These are phyloP conservation scores for Saccostrea echinata DNA, from an alignment of 1,140 invertebrate species.

Conservation along the genomic window DNA sequence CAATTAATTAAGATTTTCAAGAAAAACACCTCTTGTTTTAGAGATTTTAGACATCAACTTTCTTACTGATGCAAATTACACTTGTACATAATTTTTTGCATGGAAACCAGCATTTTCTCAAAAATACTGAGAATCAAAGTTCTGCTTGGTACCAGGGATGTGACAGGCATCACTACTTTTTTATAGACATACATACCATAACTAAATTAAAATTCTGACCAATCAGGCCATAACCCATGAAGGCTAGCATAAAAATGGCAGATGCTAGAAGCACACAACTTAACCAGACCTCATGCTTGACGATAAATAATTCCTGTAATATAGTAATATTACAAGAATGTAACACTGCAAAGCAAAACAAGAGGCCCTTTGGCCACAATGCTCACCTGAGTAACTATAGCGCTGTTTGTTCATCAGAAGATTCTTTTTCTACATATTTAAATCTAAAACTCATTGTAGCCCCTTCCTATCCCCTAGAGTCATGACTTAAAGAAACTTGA, in stretches of 20 bases:
- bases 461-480: no score
- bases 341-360: neutral
- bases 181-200: constrained; percentile 63
- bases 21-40: neutral
- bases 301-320: constrained; percentile 71
- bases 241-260: constrained; percentile 63
- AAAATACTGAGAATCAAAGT: neutral
- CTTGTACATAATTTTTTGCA: no score
- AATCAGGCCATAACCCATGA: constrained; percentile 65
- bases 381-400: no score
- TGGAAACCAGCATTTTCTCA: no score
- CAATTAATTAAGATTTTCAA: neutral
- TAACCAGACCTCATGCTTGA: constrained; percentile 73
- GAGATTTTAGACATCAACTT: no score
- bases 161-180: neutral
- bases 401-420: no score
- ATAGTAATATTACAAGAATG: neutral
- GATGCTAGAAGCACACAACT: constrained; percentile 65
- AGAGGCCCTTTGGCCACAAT: no score
- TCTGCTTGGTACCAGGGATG: neutral
- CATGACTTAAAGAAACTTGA: no score
- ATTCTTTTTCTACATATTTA: no score
- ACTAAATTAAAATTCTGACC: constrained; percentile 70
- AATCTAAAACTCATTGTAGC: no score
- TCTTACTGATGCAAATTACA: no score